phyloP scores from a whole-genome alignment of 2,888 invertebrate species.

The Priocnemis perturbator region DNA sequence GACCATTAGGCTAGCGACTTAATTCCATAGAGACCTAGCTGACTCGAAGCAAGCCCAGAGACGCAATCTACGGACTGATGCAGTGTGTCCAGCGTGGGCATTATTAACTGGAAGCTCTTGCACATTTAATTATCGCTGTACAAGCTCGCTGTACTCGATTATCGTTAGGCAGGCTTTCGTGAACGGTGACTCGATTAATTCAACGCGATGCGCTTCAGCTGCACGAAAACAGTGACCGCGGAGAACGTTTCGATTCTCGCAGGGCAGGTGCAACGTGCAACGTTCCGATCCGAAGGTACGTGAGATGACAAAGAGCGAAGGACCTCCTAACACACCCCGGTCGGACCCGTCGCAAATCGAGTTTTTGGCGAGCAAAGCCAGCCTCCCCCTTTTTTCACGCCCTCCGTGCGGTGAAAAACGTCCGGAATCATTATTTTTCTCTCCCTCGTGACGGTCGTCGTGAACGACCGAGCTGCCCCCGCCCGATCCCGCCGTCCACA shows the following conservation, averaged over 20 bases:
- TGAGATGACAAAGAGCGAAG: slow-evolving; percentile 30
- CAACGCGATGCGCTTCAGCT: too few relatives aligned
- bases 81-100: too few relatives aligned
- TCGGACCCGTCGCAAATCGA: slow-evolving; percentile 17
- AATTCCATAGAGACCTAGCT: slow-evolving; percentile 27
- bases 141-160: too few relatives aligned
- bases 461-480: slow-evolving; percentile 12
- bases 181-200: not conserved
- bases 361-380: slow-evolving; percentile 9
- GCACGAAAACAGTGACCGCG: too few relatives aligned
- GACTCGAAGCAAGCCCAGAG: slow-evolving; percentile 16
- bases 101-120: too few relatives aligned
- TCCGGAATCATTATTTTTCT: slow-evolving; percentile 47
- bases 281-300: slow-evolving; percentile 29
- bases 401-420: slow-evolving; percentile 36
- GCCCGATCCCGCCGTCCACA: not conserved
- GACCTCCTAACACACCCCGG: slow-evolving; percentile 4
- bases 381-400: slow-evolving; percentile 24
- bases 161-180: slow-evolving; percentile 2
- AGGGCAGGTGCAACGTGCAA: slow-evolving; percentile 49
- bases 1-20: slow-evolving; percentile 38
- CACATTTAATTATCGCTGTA: too few relatives aligned
- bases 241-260: not conserved
- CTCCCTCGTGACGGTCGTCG: slow-evolving; percentile 25
- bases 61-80: too few relatives aligned